These are phyloP conservation scores for Andrena minutula DNA, from an alignment of 2,888 invertebrate genomes.

Conservation along the genomic window DNA sequence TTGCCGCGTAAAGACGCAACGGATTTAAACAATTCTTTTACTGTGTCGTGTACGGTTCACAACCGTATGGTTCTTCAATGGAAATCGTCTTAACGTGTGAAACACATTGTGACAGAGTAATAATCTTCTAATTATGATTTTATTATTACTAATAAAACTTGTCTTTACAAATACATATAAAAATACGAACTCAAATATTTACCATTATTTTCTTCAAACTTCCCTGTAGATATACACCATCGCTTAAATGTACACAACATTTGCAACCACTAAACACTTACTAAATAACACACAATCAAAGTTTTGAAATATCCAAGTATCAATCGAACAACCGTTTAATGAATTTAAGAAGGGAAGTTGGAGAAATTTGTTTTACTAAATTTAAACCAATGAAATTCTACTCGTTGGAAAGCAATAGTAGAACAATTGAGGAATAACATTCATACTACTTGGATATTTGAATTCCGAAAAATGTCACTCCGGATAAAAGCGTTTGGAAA, in stretches of 20 bases:
- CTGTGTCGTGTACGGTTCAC: background rate
- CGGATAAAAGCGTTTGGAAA: background rate
- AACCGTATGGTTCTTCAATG: constrained; percentile 4
- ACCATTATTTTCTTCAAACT: too few species aligned
- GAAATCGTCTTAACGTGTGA: constrained; percentile 16
- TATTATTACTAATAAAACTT: background rate
- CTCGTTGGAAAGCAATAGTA: background rate
- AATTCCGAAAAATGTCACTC: background rate
- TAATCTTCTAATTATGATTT: background rate
- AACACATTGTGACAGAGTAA: background rate
- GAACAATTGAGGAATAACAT: background rate
- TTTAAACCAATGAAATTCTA: background rate
- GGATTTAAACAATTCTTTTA: constrained; percentile 2
- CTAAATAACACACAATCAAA: too few species aligned
- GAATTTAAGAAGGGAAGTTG: background rate
- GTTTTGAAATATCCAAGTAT: background rate
- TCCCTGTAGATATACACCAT: too few species aligned
- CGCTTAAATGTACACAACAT: too few species aligned
- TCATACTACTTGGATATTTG: background rate
- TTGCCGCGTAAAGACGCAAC: background rate
- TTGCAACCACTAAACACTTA: too few species aligned
- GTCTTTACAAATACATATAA: too few species aligned
- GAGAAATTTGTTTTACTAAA: background rate
- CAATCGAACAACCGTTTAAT: background rate
- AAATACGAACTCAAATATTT: too few species aligned